Conservation (phyloP, 2,113 vertebrate genomes). For the Potamarius usumacintae region DNA sequence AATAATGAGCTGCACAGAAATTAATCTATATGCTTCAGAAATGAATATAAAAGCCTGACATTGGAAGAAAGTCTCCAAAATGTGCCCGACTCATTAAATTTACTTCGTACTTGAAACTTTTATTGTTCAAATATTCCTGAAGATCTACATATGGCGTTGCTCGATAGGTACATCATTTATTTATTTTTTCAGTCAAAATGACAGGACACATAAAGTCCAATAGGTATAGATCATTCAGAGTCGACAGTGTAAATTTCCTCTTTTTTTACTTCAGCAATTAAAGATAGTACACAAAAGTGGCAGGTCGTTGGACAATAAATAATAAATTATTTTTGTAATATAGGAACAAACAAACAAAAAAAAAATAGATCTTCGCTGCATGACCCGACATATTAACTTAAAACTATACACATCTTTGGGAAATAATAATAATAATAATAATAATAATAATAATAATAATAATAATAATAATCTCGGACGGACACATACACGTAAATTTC, state of each 20-base stretch:
- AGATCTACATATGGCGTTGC: slow-evolving; percentile 83
- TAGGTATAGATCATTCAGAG: slow-evolving; percentile 81
- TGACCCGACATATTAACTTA: slow-evolving; percentile 82
- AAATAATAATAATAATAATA: slow-evolving; percentile 63
- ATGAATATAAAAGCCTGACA: not conserved
- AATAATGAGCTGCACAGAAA: not conserved
- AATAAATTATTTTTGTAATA: slow-evolving; percentile 97
- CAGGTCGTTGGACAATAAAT: slow-evolving; percentile 97
- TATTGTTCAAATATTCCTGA: slow-evolving; percentile 86
- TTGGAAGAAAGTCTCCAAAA: slow-evolving; percentile 28
- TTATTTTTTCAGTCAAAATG: slow-evolving; percentile 62
- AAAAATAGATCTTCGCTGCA: slow-evolving; percentile 68
- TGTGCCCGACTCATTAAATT: slow-evolving; percentile 58
- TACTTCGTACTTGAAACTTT: slow-evolving; percentile 73
- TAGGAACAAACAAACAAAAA: slow-evolving; percentile 84
- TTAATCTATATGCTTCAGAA: not conserved
- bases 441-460: slow-evolving; percentile 51
- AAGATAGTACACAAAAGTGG: slow-evolving; percentile 92
- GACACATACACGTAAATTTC: slow-evolving; percentile 88
- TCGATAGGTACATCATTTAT: slow-evolving; percentile 74
- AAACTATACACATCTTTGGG: slow-evolving; percentile 97
- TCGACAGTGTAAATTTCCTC: slow-evolving; percentile 80
- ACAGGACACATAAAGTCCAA: slow-evolving; percentile 80
- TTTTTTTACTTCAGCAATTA: slow-evolving; percentile 91
- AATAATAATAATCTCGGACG: slow-evolving; percentile 73